Base-by-base conservation (phyloP, 2,888 invertebrate species). In the Pristionchus entomophagus region DNA sequence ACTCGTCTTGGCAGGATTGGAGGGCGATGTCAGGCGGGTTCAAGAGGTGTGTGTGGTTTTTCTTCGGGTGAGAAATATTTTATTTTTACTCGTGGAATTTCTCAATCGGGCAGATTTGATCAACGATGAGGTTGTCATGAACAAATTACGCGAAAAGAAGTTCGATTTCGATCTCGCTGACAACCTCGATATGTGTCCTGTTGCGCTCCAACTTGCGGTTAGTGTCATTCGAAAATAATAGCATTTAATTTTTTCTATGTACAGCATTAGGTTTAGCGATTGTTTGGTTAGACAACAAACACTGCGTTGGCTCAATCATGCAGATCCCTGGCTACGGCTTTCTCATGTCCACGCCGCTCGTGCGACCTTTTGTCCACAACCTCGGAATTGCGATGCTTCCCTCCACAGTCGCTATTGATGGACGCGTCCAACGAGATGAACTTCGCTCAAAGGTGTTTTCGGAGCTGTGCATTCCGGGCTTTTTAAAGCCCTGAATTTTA, bases 151-250 rank as follows among this genome's bases (percentile, higher is more conserved):
- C 2, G 83, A n/a, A 4, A 62, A 59, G 29, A 83, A 83, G 12
- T 83, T 83, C 45, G 65, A 83, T 22, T 26, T 83, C 29, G 83
- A 62, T n/a, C 41, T 83, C 0, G 29, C 17, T 2, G 62, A 83
- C 26, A 62, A 83, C 65, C 41, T 62, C 10, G 83, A 83, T 19
- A 17, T 26, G 5, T 83, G 83, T 22, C 29, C 62, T 2, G 29
- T 83, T 19, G n/a, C 41, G 12, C 32, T 83, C 1, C 6, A 41
- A 38, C 0, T 12, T n/a, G 1, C 62, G 62, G 45, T 62, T 83
- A 29, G 2, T 35, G 29, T 38, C 35, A 19, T 51, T 69, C 1
- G 17, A 69, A 69, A 69, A 32, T 14, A 35, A 69, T 32, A 1
- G 8, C 38, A 19, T 5, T 29, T 17, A 3, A 3, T 53, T 12